Evolutionary conservation across 2,888 invertebrate species (phyloP), one percentile per base, ranked within the genome.

Genomic region (Rhingia campestris): DNA sequence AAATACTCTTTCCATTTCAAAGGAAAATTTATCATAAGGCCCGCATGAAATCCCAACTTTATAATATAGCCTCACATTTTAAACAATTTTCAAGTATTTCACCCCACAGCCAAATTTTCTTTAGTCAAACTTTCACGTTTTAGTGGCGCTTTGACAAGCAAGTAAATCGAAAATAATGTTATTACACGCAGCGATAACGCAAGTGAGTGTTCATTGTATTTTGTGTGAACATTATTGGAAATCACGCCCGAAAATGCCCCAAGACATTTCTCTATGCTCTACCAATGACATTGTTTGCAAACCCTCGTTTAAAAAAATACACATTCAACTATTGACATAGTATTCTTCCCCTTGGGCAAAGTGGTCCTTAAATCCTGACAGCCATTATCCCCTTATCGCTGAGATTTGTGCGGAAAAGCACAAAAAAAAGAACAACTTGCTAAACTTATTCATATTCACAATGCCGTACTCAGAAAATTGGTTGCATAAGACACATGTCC

Each of bases 301-400:
- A 54, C 54, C 22, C n/a, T 51, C 45, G 30, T 30, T 43, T n/a
- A 22, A 47, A 41, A 58, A 35, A 22, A 30, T 41, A 53, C 39
- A 49, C 33, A 9, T 14, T 39, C 47, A 10, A 32, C 10, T 49
- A 22, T 41, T 32, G 43, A 45, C 45, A 63, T 41, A 63, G 22
- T 43, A 43, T 49, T 22, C 33, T 70, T 10, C 37, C 81, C 47
- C 43, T n/a, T 33, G 63, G 64, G 76, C 64, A 66, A 33, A 58
- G 37, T 69, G 12, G 35, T 77, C 69, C 69, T 64, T 58, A 82
- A 54, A 69, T 69, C 67, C 73, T 79, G 58, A 82, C 79, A 73
- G 61, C 63, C 69, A 82, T 82, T 79, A 64, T 73, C 77, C 63
- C 82, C 79, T 81, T 81, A 81, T 81, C 81, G 72, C 77, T 72